Conservation (phyloP, 2,888 invertebrate species). For the Mycalesis mineus region DNA sequence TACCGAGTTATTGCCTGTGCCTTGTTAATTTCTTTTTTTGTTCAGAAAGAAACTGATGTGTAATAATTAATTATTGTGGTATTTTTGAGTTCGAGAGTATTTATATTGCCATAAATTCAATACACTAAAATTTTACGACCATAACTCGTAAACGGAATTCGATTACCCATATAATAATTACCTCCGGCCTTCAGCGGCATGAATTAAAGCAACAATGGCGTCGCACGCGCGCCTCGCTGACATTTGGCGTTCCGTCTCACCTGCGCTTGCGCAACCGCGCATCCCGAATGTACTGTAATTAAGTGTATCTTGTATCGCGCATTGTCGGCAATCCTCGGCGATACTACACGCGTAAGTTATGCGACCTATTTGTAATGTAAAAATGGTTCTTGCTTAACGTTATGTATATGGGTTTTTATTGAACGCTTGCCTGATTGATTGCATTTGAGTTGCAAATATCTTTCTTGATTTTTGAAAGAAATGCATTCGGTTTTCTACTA, state of each 20-base stretch:
- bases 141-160: slow-evolving; percentile 3
- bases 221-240: slow-evolving; percentile 42
- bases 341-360: slow-evolving; percentile 22
- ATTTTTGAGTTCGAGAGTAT: not conserved
- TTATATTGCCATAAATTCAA: too few relatives aligned
- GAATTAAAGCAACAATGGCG: slow-evolving; percentile 31
- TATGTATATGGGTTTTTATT: too few relatives aligned
- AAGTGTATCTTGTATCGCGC: slow-evolving; percentile 30
- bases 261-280: slow-evolving; percentile 38
- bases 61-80: not conserved
- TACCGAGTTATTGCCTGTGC: too few relatives aligned
- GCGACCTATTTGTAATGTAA: slow-evolving; percentile 19
- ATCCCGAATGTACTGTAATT: slow-evolving; percentile 34
- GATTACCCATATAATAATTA: slow-evolving; percentile 11
- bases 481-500: too few relatives aligned
- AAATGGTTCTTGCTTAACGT: slow-evolving; percentile 7
- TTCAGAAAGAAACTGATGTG: too few relatives aligned
- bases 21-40: too few relatives aligned
- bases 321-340: slow-evolving; percentile 25
- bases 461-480: too few relatives aligned
- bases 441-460: too few relatives aligned
- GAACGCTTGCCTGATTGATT: not conserved
- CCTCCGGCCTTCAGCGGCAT: not conserved
- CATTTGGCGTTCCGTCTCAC: slow-evolving; percentile 36
- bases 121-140: not conserved